Base-by-base conservation (phyloP, 2,888 invertebrate species). In the Elysia crispata region DNA sequence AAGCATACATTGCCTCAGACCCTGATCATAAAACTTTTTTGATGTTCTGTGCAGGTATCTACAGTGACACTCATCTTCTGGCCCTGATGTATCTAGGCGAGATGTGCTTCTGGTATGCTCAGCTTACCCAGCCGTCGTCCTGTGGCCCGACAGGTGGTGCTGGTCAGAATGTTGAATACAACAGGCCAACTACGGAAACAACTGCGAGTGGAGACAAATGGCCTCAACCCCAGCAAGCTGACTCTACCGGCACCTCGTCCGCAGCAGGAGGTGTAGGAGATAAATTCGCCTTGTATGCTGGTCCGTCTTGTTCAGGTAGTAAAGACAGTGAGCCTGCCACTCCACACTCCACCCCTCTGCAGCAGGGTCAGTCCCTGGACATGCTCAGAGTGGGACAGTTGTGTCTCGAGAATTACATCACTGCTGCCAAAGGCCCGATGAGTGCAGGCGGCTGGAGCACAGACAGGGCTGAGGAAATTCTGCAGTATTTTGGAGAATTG, bases 61-160 rank as follows among this genome's bases (percentile, higher is more conserved):
- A 86, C 83, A 89, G 88, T 77, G 90, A 90, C 82, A 90, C 89
- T 8, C 89, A 91, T 75, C 84, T 91, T 62, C 84, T 91, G 33
- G 89, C 89, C 8, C 82, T 91, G 84, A 90, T 91, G 89, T 91
- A 91, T 82, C 87, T 84, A 33, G 90, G 89, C 13, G 91, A 91
- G 81, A 85, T 91, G 87, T 90, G 90, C 80, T 87, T 87, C 83
- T 91, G 91, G 91, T 87, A 81, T 50, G 72, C 74, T 15, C 64
- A 78, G 67, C 23, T 50, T 0, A 30, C 20, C 5, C 41, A 18
- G 79, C 67, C 13, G 5, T 5, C 57, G 64, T 20, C 54, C 25
- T 11, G 60, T 33, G 62, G 13, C 15, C 15, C 30, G 30, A n/a
- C 23, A 74, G 31, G 15, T 25, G 3, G n/a, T 13, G 20, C 20